Evolutionary conservation across 2,113 vertebrate species (phyloP), one percentile per base, ranked within the genome.

Genomic region (Oryzias celebensis): DNA sequence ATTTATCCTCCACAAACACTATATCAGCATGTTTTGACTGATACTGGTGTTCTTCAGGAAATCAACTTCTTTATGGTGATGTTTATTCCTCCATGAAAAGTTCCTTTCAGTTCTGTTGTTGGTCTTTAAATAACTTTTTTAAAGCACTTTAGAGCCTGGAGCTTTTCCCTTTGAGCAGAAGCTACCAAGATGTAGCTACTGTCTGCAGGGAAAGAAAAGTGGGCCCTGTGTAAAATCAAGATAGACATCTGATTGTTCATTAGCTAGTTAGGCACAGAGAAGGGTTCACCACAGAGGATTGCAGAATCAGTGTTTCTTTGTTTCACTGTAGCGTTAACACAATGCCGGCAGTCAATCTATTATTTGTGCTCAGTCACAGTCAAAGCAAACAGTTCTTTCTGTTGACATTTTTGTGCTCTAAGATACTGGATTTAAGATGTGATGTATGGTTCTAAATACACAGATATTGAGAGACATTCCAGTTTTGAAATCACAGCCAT

Each of bases 91-190:
- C 72, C 41, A 78, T 47, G 62, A 74, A 72, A 53, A 68, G 43
- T 56, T 57, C 60, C 52, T 45, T 10, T 58, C 51, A 52, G 58
- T 69, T 75, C 48, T 57, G 62, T 62, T 68, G 68, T 68, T 82
- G 71, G 75, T 77, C 80, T 86, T 41, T 62, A 77, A 76, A 81
- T 81, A 71, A 83, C 80, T 86, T 88, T 81, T 57, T 77, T 55
- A 68, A 77, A 48, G 54, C 65, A 52, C 20, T 68, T 79, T 41
- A 41, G 65, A 72, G 78, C 68, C 73, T 71, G 65, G 75, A 75
- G 68, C 63, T 63, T 80, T 80, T 80, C 80, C 73, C 80, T 80
- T 59, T 66, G 52, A 71, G 80, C 45, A 77, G 77, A 68, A 83
- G 62, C 69, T 76, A 78, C 71, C 73, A 82, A 82, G 69, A 70